Conservation (phyloP, 2,797 vertebrate genomes). For the Sebastes itinus region DNA sequence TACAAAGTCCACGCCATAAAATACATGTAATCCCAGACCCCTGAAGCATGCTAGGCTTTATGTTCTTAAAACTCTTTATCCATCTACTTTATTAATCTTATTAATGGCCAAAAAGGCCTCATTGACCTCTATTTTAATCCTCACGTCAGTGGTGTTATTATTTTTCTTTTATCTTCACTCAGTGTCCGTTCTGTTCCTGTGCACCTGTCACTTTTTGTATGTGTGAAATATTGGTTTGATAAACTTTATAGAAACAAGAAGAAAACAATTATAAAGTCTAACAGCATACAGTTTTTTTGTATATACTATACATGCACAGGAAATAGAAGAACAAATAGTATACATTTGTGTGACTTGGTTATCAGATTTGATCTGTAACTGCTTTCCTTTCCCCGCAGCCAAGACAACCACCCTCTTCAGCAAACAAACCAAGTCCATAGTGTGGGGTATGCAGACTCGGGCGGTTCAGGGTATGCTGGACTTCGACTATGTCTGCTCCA, state of each 20-base stretch:
- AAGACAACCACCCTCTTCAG: constrained; percentile 92
- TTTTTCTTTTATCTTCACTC: background rate
- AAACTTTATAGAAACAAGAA: background rate
- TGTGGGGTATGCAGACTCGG: constrained; percentile 99
- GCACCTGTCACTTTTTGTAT: background rate
- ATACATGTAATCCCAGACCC: background rate
- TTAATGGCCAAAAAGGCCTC: background rate
- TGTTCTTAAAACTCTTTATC: background rate
- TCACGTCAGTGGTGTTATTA: background rate
- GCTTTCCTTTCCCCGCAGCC: constrained; percentile 73
- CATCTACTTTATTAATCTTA: background rate
- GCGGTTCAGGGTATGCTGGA: constrained; percentile 99
- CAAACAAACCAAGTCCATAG: constrained; percentile 91
- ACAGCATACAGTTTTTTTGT: background rate
- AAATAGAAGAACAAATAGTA: background rate
- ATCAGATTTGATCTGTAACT: background rate
- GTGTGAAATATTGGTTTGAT: background rate
- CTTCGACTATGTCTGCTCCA: constrained; percentile 96
- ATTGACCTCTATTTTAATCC: background rate
- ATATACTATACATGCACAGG: background rate
- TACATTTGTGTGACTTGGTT: background rate
- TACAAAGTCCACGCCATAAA: no score
- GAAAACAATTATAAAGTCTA: background rate
- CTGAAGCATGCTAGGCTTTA: background rate
- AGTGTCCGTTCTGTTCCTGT: background rate